phyloP scores from a whole-genome alignment of 2,797 vertebrate genomes.

The Coregonus suidteri region DNA sequence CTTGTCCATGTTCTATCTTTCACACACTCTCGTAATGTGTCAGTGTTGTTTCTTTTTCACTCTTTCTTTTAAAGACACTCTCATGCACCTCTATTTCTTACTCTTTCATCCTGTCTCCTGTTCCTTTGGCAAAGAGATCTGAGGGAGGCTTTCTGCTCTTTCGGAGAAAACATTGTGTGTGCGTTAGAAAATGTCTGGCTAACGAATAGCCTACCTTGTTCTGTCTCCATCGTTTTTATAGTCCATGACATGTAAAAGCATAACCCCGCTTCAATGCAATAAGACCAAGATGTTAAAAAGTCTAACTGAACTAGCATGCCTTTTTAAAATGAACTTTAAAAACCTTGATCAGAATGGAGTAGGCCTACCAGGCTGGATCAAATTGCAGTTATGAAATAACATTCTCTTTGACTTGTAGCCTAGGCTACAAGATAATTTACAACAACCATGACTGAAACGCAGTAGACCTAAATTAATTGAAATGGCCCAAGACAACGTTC shows the following conservation, averaged over 20 bases:
- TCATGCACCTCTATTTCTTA: slow-evolving; percentile 35
- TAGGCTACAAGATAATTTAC: no score
- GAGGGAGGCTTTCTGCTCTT: slow-evolving; percentile 39
- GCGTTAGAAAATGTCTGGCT: slow-evolving; percentile 31
- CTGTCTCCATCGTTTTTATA: slow-evolving; percentile 48
- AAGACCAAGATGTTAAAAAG: slow-evolving; percentile 64
- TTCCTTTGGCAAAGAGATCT: slow-evolving; percentile 30
- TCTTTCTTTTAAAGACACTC: slow-evolving; percentile 27
- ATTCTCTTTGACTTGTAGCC: slow-evolving; percentile 47
- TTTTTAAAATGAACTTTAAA: slow-evolving; percentile 15
- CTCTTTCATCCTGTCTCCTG: neutral
- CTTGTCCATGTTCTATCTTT: no score
- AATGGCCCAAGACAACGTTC: no score
- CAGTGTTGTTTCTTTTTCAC: slow-evolving; percentile 44
- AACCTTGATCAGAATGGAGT: slow-evolving; percentile 24
- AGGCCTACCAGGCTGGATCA: no score
- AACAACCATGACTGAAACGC: slow-evolving; percentile 1
- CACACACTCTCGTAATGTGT: neutral
- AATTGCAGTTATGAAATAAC: slow-evolving; percentile 43
- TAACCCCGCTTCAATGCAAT: slow-evolving; percentile 29
- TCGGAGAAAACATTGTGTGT: slow-evolving; percentile 46
- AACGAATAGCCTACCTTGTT: slow-evolving; percentile 48
- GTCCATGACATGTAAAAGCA: slow-evolving; percentile 57
- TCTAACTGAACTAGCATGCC: slow-evolving; percentile 40
- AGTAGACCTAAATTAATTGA: neutral